A percentile compares a stretch with the other conserved stretches of the same genome.
Conservation (phyloP, 2,113 vertebrate genomes). For the Eurypyga helias region DNA sequence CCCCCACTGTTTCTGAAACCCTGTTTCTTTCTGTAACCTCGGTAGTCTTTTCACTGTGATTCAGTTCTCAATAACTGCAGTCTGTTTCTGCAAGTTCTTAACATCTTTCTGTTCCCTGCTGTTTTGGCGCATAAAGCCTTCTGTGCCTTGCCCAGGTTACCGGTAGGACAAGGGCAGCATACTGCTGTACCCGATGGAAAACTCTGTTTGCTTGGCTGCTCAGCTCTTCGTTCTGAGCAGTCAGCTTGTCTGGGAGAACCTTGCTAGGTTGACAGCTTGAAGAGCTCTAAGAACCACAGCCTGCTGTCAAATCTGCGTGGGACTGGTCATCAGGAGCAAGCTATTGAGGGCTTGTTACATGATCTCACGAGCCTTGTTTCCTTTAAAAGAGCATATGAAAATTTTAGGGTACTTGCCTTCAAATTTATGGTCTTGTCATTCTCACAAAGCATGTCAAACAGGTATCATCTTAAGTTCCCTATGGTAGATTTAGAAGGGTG, state of each 20-base stretch:
- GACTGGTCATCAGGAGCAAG: background rate
- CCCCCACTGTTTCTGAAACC: background rate
- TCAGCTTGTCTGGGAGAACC: background rate
- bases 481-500: background rate
- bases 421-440: background rate
- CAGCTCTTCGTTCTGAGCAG: background rate
- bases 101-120: background rate
- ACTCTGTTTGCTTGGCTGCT: background rate
- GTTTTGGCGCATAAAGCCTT: background rate
- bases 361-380: background rate
- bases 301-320: background rate
- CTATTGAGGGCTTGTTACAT: background rate
- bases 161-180: background rate
- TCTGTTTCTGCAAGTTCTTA: background rate
- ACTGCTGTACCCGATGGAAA: background rate
- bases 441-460: background rate
- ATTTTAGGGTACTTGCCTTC: background rate
- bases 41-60: background rate
- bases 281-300: background rate
- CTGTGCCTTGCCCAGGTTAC: background rate
- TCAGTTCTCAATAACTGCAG: background rate
- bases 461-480: background rate
- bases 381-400: background rate
- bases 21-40: background rate
- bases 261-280: background rate